A percentile compares a stretch with the other conserved stretches of the same genome.
phyloP scores from a whole-genome alignment of 2,113 vertebrate genomes.

The Trematocara stigmaticum region DNA sequence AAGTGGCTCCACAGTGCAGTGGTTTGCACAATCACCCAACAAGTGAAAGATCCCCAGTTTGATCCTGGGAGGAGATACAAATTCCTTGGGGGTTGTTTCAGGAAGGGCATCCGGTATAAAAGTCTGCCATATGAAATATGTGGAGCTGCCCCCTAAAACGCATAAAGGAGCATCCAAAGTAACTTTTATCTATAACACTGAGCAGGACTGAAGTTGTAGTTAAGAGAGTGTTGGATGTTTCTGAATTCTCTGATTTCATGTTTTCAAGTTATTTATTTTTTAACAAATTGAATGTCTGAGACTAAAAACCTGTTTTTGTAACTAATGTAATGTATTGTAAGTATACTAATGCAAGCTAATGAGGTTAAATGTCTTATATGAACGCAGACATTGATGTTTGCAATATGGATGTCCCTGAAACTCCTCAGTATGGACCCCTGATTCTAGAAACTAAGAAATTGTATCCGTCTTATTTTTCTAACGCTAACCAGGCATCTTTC shows the following conservation, averaged over 20 bases:
- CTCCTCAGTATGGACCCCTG: background rate
- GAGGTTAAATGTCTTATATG: background rate
- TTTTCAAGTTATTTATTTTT: background rate
- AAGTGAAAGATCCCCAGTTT: background rate
- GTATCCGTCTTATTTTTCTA: background rate
- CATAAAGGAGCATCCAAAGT: background rate
- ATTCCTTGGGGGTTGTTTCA: background rate
- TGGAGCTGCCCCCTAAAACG: background rate
- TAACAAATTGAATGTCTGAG: background rate
- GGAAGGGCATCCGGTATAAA: background rate
- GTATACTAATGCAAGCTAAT: background rate
- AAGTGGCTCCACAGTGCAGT: background rate
- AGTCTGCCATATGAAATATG: background rate
- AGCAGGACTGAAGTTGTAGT: background rate
- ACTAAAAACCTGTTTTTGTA: background rate
- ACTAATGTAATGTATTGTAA: too few relatives aligned
- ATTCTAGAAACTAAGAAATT: background rate
- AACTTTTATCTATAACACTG: background rate
- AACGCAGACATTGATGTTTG: background rate
- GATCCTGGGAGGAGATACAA: background rate
- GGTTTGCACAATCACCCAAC: background rate
- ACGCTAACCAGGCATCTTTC: fast-evolving
- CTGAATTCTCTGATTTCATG: background rate
- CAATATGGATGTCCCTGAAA: background rate
- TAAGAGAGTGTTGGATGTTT: background rate